Evolutionary conservation across 1,140 invertebrate species (phyloP).

Genomic region (Geopemphigus sp.): DNA sequence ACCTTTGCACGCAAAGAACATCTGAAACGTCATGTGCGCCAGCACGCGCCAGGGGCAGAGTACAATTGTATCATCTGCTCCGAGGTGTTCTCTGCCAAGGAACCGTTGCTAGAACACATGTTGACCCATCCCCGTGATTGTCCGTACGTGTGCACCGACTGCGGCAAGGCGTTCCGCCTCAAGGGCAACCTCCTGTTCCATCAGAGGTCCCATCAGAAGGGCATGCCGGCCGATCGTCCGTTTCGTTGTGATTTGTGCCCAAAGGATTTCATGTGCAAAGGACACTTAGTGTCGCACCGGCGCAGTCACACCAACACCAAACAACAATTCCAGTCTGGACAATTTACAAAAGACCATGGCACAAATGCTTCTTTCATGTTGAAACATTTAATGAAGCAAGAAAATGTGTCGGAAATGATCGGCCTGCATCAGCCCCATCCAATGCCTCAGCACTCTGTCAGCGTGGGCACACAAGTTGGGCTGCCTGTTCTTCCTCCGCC

Average conservation of each 20-base stretch:
- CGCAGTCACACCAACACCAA: slow-evolving; percentile 81
- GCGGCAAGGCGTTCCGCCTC: slow-evolving; percentile 55
- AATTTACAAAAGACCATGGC: slow-evolving; percentile 76
- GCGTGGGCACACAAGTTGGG: slow-evolving; percentile 54
- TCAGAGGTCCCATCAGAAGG: slow-evolving; percentile 89
- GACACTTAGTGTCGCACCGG: slow-evolving; percentile 82
- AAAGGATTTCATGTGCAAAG: slow-evolving; percentile 96
- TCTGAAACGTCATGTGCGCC: slow-evolving; percentile 74
- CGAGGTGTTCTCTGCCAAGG: slow-evolving; percentile 83
- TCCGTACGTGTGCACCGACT: slow-evolving; percentile 54
- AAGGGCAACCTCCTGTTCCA: slow-evolving; percentile 61
- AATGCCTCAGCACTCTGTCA: slow-evolving; percentile 52
- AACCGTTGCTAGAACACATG: slow-evolving; percentile 79
- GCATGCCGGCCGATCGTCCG: slow-evolving; percentile 79
- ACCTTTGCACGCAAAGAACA: slow-evolving; percentile 81
- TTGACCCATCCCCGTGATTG: slow-evolving; percentile 78
- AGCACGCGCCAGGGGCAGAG: slow-evolving; percentile 87
- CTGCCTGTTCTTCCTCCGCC: slow-evolving; percentile 53
- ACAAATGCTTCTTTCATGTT: slow-evolving; percentile 69
- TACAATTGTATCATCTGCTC: slow-evolving; percentile 82
- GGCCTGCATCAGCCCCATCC: slow-evolving; percentile 51
- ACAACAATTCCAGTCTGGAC: slow-evolving; percentile 72
- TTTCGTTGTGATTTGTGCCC: slow-evolving; percentile 94
- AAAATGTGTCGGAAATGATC: slow-evolving; percentile 59
- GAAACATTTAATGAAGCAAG: slow-evolving; percentile 54